phyloP scores from a whole-genome alignment of 2,888 invertebrate genomes.

The Lepeophtheirus nordmannii region DNA sequence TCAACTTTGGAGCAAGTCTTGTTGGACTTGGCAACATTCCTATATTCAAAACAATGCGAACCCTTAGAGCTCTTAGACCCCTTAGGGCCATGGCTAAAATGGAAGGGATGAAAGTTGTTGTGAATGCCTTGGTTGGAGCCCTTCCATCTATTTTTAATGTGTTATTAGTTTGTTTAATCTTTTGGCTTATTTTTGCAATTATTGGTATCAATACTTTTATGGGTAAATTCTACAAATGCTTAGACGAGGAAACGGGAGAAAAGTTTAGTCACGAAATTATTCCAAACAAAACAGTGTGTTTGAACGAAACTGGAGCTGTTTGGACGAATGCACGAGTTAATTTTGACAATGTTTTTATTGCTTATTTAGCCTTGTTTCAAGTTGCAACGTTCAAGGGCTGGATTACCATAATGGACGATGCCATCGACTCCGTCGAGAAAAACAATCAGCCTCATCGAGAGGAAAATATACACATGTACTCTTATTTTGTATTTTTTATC shows the following conservation, averaged over 20 bases:
- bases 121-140: slow-evolving; percentile 40
- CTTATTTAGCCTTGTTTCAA: slow-evolving; percentile 39
- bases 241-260: slow-evolving; percentile 28
- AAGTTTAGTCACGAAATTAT: slow-evolving; percentile 31
- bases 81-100: slow-evolving; percentile 97
- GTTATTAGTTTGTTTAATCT: slow-evolving; percentile 39
- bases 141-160: slow-evolving; percentile 41
- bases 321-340: slow-evolving; percentile 38
- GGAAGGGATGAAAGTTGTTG: slow-evolving; percentile 87
- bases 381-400: slow-evolving; percentile 42
- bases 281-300: slow-evolving; percentile 31
- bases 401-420: slow-evolving; percentile 38
- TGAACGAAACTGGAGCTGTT: slow-evolving; percentile 29
- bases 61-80: slow-evolving; percentile 90
- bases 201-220: slow-evolving; percentile 40
- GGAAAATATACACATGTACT: slow-evolving; percentile 34
- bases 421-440: slow-evolving; percentile 35
- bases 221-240: slow-evolving; percentile 34
- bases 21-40: slow-evolving; percentile 91
- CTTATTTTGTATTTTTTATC: slow-evolving; percentile 40
- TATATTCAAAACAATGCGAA: slow-evolving; percentile 98
- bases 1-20: slow-evolving; percentile 89
- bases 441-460: slow-evolving; percentile 35
- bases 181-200: slow-evolving; percentile 41
- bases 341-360: slow-evolving; percentile 38